A percentile compares a stretch with the other conserved stretches of the same genome.
These are phyloP conservation scores for roundworm (Caenorhabditis elegans) DNA, from an alignment of 1,140 invertebrate genomes.

Conservation along the genomic window WBcel235 BX284605.5:10255001-10255500, in stretches of 20 bases:
- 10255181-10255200: too few species aligned
- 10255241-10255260: background rate
- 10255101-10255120: background rate
- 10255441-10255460: too few species aligned
- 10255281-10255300: background rate
- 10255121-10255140: too few species aligned
- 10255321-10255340: background rate
- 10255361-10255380: background rate
- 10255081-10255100: background rate
- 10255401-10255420: background rate
- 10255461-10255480: too few species aligned
- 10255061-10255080: background rate
- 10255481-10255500: too few species aligned
- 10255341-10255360: background rate
- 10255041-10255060: background rate
- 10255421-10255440: too few species aligned
- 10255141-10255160: too few species aligned
- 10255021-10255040: background rate
- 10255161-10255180: too few species aligned
- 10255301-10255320: background rate
- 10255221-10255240: background rate
- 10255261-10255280: background rate
- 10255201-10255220: background rate
- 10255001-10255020: background rate
- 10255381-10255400: background rate